phyloP scores from a whole-genome alignment of 2,888 invertebrate genomes.

The Brachyopa scutellaris region DNA sequence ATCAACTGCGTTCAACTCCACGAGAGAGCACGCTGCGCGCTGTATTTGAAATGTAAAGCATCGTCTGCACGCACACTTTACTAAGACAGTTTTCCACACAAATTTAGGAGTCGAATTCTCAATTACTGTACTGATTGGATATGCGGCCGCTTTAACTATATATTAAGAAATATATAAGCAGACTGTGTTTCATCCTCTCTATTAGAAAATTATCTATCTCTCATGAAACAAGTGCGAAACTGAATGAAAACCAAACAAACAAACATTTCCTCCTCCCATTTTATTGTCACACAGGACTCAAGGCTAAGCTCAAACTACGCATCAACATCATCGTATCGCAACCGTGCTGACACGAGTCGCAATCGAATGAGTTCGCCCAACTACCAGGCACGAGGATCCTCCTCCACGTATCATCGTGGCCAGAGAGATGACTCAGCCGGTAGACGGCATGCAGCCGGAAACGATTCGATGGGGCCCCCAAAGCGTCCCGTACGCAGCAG shows the following conservation, averaged over 20 bases:
- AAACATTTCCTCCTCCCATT: constrained; percentile 74
- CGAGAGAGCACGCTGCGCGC: constrained; percentile 31
- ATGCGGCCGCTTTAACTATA: constrained; percentile 1
- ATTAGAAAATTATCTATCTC: constrained; percentile 56
- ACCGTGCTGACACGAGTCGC: constrained; percentile 78
- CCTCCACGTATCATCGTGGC: constrained; percentile 75
- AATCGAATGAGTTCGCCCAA: constrained; percentile 79
- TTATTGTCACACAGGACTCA: constrained; percentile 75
- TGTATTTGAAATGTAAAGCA: constrained; percentile 33
- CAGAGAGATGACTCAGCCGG: constrained; percentile 70
- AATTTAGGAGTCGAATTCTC: constrained; percentile 55
- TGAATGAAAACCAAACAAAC: constrained; percentile 73
- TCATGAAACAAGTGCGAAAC: constrained; percentile 58
- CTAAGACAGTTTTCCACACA: constrained; percentile 47
- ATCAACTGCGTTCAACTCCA: constrained; percentile 35
- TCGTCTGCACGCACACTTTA: constrained; percentile 53
- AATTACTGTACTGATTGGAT: constrained; percentile 41
- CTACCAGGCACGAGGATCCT: constrained; percentile 73
- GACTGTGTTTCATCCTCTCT: constrained; percentile 61
- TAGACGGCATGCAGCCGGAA: constrained; percentile 75
- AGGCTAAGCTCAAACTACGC: constrained; percentile 77
- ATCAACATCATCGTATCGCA: constrained; percentile 81
- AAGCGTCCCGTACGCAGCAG: constrained; percentile 79
- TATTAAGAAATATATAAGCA: constrained; percentile 26
- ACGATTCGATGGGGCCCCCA: constrained; percentile 80